Conservation (phyloP, 1,140 invertebrate species). For the Cepaea nemoralis region DNA sequence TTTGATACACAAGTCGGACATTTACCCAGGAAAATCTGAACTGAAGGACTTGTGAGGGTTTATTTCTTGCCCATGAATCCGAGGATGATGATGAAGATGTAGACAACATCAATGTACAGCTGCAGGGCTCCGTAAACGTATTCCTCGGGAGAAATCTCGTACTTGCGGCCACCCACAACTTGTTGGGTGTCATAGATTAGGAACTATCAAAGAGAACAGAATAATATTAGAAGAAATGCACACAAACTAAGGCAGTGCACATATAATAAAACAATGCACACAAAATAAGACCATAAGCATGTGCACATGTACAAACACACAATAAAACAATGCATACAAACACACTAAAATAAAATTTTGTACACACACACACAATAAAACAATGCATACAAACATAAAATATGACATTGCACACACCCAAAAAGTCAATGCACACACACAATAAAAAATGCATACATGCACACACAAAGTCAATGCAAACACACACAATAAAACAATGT, state of each 20-base stretch:
- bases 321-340: too few relatives aligned
- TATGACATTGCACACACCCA: too few relatives aligned
- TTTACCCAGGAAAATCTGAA: too few relatives aligned
- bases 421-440: too few relatives aligned
- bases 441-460: too few relatives aligned
- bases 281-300: not conserved
- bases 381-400: too few relatives aligned
- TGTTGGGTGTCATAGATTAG: slow-evolving; percentile 80
- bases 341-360: too few relatives aligned
- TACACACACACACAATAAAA: too few relatives aligned
- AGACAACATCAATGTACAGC: slow-evolving; percentile 78
- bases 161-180: slow-evolving; percentile 78
- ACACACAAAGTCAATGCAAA: too few relatives aligned
- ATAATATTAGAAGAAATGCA: slow-evolving; percentile 1
- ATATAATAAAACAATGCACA: not conserved
- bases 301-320: not conserved
- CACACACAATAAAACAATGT: too few relatives aligned
- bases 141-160: slow-evolving; percentile 78
- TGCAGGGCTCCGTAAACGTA: slow-evolving; percentile 77
- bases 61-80: slow-evolving; percentile 70
- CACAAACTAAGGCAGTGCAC: not conserved
- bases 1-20: too few relatives aligned
- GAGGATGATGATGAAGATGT: slow-evolving; percentile 79
- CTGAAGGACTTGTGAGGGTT: too few relatives aligned
- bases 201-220: slow-evolving; percentile 73